phyloP scores from a whole-genome alignment of 2,797 vertebrate genomes.

The Channa striata region DNA sequence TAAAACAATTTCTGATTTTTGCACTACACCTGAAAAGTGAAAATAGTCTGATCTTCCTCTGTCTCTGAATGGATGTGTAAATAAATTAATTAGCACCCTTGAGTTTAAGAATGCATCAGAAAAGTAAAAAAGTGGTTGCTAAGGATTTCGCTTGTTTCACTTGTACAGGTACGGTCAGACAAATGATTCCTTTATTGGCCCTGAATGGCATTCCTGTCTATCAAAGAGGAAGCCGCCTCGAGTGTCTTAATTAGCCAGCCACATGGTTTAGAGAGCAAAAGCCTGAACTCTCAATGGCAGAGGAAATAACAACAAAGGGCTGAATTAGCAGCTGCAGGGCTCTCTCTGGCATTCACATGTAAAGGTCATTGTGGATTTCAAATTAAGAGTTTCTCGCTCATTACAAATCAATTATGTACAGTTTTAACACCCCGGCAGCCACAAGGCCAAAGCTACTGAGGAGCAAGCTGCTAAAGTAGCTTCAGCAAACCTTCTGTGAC shows the following conservation, averaged over 20 bases:
- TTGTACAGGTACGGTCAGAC: constrained; percentile 58
- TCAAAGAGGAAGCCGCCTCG: constrained; percentile 65
- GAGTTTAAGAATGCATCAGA: constrained; percentile 4
- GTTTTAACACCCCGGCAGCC: constrained; percentile 43
- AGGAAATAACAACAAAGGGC: constrained; percentile 74
- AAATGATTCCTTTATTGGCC: constrained; percentile 64
- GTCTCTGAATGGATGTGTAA: constrained; percentile 13
- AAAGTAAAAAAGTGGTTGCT: constrained; percentile 14
- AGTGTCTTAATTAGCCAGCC: constrained; percentile 78
- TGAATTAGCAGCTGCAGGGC: constrained; percentile 68
- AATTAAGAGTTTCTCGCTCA: constrained; percentile 73
- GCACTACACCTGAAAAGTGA: constrained; percentile 6
- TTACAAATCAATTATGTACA: constrained; percentile 74
- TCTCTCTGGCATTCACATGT: constrained; percentile 56
- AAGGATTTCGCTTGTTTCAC: constrained; percentile 35
- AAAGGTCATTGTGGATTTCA: constrained; percentile 80
- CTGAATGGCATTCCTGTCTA: constrained; percentile 68
- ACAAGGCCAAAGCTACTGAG: constrained; percentile 19
- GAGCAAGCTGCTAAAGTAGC: constrained; percentile 22
- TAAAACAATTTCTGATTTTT: background rate
- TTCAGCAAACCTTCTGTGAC: constrained; percentile 29
- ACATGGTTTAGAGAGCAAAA: constrained; percentile 61
- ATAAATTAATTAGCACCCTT: constrained; percentile 43
- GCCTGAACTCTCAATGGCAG: constrained; percentile 61
- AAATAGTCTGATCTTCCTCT: constrained; percentile 1